A percentile compares a stretch with the other conserved stretches of the same genome.
Evolutionary conservation across 1,140 invertebrate genomes (phyloP).

Genomic region (Dryas iulia): DNA sequence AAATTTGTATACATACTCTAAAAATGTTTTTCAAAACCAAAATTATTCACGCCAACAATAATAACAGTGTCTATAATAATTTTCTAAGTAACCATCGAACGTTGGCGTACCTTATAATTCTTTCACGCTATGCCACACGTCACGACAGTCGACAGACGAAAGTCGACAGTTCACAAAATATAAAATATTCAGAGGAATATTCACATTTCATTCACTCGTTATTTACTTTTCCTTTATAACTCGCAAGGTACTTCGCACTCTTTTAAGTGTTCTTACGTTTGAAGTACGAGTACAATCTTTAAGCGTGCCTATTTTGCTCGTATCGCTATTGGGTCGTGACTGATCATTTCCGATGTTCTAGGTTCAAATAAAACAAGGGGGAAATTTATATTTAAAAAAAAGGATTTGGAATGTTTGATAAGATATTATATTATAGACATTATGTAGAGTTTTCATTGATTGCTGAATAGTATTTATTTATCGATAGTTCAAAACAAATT

Average conservation of each 20-base stretch:
- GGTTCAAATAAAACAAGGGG: no score
- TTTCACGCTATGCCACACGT: not conserved
- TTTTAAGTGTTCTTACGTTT: not conserved
- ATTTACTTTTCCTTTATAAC: not conserved
- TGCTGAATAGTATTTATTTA: no score
- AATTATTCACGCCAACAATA: no score
- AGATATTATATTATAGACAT: no score
- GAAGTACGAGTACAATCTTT: not conserved
- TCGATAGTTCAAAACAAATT: no score
- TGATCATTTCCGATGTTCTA: no score
- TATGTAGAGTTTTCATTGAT: no score
- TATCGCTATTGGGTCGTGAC: not conserved
- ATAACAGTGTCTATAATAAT: no score
- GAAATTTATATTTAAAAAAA: no score
- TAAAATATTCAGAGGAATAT: slow-evolving; percentile 1
- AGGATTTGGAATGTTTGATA: no score
- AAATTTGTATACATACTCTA: no score
- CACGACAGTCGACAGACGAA: not conserved
- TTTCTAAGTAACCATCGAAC: not conserved
- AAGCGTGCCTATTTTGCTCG: not conserved
- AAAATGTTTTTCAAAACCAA: no score
- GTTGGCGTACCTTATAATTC: not conserved
- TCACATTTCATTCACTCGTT: not conserved
- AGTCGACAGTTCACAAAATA: not conserved
- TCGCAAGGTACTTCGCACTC: not conserved